phyloP scores from a whole-genome alignment of 1,140 invertebrate species.

The Drosophila pseudoananassae region DNA sequence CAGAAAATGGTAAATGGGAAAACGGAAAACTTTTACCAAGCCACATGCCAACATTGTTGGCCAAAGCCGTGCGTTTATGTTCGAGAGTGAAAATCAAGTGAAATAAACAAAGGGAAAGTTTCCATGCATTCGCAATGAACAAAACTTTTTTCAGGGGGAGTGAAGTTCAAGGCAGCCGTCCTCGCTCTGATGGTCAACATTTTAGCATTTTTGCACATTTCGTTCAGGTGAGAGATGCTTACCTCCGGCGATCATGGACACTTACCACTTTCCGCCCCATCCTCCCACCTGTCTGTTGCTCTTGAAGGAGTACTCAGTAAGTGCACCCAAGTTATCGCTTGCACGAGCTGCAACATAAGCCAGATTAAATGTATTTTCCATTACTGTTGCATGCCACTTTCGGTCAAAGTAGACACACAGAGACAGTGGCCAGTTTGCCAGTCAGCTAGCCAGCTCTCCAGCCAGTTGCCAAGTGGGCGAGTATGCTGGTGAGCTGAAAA shows the following conservation, averaged over 20 bases:
- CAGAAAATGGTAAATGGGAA: conserved; percentile 11
- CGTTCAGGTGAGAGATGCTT: conserved; percentile 14
- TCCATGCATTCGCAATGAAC: conserved; percentile 29
- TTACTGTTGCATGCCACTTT: conserved; percentile 53
- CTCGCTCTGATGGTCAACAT: conserved; percentile 26
- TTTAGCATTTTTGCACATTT: conserved; percentile 14
- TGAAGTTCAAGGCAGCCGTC: conserved; percentile 27
- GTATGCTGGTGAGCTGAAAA: not conserved
- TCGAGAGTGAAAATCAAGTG: conserved; percentile 34
- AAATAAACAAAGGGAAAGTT: conserved; percentile 45
- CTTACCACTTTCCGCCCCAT: conserved; percentile 6
- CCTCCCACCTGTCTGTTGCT: not conserved
- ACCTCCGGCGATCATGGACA: conserved; percentile 1
- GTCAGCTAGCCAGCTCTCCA: conserved; percentile 10
- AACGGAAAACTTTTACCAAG: conserved; percentile 27
- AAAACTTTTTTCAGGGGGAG: conserved; percentile 27
- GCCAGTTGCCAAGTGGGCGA: conserved; percentile 6
- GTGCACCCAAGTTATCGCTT: conserved; percentile 28
- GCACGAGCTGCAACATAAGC: conserved; percentile 29
- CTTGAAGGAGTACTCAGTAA: not conserved
- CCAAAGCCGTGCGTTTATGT: conserved; percentile 30
- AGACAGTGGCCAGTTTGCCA: conserved; percentile 21
- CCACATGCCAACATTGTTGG: conserved; percentile 30
- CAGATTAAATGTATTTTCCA: conserved; percentile 55
- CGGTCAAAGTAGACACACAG: conserved; percentile 33